Percentiles rank a stretch among this genome's conserved stretches.
phyloP scores from a whole-genome alignment of 2,888 invertebrate species.

The Platypus cylindrus region DNA sequence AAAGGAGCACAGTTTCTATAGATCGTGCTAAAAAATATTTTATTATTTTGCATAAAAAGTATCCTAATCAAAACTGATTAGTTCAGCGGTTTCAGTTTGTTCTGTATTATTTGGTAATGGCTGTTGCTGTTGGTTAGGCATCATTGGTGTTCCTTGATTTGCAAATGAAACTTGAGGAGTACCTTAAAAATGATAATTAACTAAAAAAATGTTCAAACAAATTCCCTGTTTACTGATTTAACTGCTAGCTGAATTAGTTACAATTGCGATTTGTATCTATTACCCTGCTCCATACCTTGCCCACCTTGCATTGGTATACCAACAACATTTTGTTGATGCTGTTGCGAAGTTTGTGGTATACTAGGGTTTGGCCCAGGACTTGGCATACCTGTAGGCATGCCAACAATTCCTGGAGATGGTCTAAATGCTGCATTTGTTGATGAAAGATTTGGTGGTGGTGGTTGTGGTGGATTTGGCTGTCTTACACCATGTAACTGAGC shows the following conservation, averaged over 20 bases:
- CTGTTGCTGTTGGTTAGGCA: constrained; percentile 16
- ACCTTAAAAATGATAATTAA: constrained; percentile 3
- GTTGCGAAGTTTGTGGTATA: constrained; percentile 9
- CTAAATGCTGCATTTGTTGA: constrained; percentile 14
- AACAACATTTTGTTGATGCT: too few species aligned
- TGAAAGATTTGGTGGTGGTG: constrained; percentile 17
- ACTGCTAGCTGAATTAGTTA: not conserved
- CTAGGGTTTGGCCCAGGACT: constrained; percentile 6
- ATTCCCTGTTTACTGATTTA: not conserved
- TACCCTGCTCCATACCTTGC: too few species aligned
- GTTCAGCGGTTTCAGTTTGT: constrained; percentile 55
- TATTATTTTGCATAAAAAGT: too few species aligned
- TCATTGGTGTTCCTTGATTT: constrained; percentile 17
- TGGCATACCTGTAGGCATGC: constrained; percentile 3
- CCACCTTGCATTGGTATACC: too few species aligned
- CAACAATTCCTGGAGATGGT: constrained; percentile 1
- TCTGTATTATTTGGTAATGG: constrained; percentile 23
- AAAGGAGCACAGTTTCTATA: too few species aligned
- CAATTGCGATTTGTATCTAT: not conserved
- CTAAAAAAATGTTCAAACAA: not conserved
- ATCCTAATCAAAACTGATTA: constrained; percentile 76
- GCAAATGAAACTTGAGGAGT: constrained; percentile 22
- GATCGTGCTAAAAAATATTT: too few species aligned
- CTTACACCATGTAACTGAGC: constrained; percentile 17
- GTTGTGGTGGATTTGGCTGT: constrained; percentile 15